Base-by-base conservation (phyloP, 1,140 invertebrate genomes). In the Diorhabda elongata region DNA sequence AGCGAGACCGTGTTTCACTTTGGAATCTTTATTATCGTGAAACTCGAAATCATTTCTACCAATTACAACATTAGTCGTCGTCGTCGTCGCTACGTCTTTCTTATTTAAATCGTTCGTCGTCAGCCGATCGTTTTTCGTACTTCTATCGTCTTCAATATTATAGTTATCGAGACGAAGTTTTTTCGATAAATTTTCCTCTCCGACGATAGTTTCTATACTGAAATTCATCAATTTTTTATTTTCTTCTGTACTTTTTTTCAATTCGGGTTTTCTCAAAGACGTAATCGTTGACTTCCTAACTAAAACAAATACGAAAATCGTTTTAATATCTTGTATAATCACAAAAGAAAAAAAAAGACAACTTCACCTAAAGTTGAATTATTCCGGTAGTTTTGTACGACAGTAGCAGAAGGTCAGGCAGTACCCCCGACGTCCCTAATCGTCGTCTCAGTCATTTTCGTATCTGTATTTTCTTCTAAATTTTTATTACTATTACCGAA, bases 401-500 rank as follows among this genome's bases (percentile, higher is more conserved):
- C 47, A n/a, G n/a, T 71, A 64, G 71, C 65, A 70, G 70, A 69
- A 75, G 77, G 77, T 78, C 77, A 79, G 77, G 78, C 78, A 77
- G 71, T 77, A 66, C 79, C 78, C 72, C 79, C 80, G 67, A 78
- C 79, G 71, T 76, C 78, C 65, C 77, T 74, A 75, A 74, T 76
- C 68, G 71, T 72, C 74, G 77, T 74, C 73, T 73, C 76, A 73
- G 74, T 75, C 71, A 73, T 74, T 66, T 73, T 68, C 44, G 7
- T 11, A 42, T 60, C 58, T 6, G 58, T n/a, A 11, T 6, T 60
- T 6, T 3, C 64, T 8, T 52, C 47, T n/a, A 52, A 3, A 8
- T 52, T 52, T 8, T 52, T 52, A 52, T 52, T 52, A 52, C 47
- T 52, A 52, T 52, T 69, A 26, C 26, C 26, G 8, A 57, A 26